Evolutionary conservation across 2,888 invertebrate species (phyloP), one percentile per base, ranked within the genome.

Genomic region (Thymelicus lineola): DNA sequence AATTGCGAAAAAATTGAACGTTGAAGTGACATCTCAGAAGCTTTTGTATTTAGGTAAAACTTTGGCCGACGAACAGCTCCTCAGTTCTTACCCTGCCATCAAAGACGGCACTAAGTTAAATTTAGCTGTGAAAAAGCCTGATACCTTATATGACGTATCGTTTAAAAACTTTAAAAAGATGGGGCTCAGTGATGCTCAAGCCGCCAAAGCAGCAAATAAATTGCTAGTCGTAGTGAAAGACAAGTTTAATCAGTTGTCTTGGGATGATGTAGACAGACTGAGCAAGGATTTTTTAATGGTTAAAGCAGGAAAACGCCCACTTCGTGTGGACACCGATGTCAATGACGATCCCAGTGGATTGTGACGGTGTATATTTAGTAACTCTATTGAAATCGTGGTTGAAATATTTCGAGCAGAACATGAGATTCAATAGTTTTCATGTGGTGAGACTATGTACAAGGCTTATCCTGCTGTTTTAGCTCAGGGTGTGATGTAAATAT

Each of bases 51-150:
- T 95, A 6, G 97, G 97, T 1, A 95, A 96, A 77, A 94, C 96
- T 0, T 87, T 97, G 66, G 90, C 95, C 80, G 97, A 97, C 80
- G 96, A 96, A 61, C 96, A 96, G 80, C 94, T 94, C 7, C 87
- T 97, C 59, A 93, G 95, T 55, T 95, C 95, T 58, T 97, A 97
- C 84, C 95, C 96, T 6, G 94, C 95, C 74, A 96, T 97, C 46
- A 96, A 96, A 84, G 96, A 97, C 73, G 97, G 97, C 1, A 95
- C 96, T 15, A 97, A 96, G 85, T 82, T 97, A 58, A 96, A 96
- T 81, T 88, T 97, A 71, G 93, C 97, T 36, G 95, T 96, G 6
- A 96, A 96, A 80, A 96, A 96, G 77, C 95, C 95, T 7, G 95
- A 96, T 66, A 89, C 94, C 0, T 85, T 97, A 0, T 93, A 94